Evolutionary conservation across 2,797 vertebrate genomes (phyloP), one percentile per base, ranked within the genome.

Genomic region (Tachyglossus aculeatus): DNA sequence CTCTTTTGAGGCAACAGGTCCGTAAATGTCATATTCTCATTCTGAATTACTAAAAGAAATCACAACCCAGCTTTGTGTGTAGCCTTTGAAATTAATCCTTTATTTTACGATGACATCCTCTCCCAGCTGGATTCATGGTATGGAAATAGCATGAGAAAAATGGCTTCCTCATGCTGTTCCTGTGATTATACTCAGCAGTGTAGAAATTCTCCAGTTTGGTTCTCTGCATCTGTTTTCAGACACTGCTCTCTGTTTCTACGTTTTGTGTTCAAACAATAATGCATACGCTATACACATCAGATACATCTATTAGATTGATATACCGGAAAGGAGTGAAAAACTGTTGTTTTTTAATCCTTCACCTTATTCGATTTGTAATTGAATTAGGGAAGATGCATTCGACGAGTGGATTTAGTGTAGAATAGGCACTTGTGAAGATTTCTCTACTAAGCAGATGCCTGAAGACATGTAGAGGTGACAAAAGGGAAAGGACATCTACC

Each of bases 261-360:
- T 71, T 25, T 51, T 32, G 31, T 69, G 32, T 74, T 62, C 67
- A 66, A 4, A 44, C 74, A 64, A 54, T 74, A 71, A 25, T 15
- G n/a, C 41, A 57, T 38, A 36, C 16, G 25, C 16, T 54, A 13
- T 25, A 21, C 15, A 7, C n/a, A 59, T 56, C 0, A 7, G 67
- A 65, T 38, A 40, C 5, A 64, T 34, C 38, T 80, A 59, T 62
- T 67, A 71, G 85, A 76, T 33, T 47, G 68, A 48, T 70, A 12
- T 13, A 24, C 38, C 59, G 43, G 77, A 71, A 83, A 74, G 25
- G 39, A 70, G 58, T 47, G 32, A 62, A 77, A 71, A 85, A 66
- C 24, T 44, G 32, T 2, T 36, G 3, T n/a, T 69, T 81, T 78
- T 50, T 78, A 62, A 77, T 67, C 71, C 50, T 29, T 0, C 41